Evolutionary conservation across 2,888 invertebrate genomes (phyloP), one percentile per base, ranked within the genome.

Genomic region (Lithosia quadra): DNA sequence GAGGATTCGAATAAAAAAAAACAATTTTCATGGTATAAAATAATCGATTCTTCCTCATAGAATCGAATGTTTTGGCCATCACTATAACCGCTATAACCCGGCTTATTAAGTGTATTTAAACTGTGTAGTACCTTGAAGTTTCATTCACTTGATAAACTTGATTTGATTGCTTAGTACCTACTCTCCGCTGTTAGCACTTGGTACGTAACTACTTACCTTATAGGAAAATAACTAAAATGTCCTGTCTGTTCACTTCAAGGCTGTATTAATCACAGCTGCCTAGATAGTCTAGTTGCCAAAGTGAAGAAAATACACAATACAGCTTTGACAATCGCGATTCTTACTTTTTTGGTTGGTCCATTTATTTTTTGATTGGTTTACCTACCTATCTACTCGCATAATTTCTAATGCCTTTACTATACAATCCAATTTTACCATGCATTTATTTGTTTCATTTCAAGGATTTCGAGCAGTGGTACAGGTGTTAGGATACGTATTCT

Each of bases 401-500:
- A 28, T 49, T 3, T 49, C 49, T 49, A n/a, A 49, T 49, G 9
- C 34, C 33, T 58, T n/a, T 15, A 33, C 57, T 28, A 28, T 13
- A 49, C n/a, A n/a, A 18, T 18, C 9, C n/a, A 9, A n/a, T 34
- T n/a, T n/a, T 1, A 34, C 5, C 34, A 60, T 66, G 59, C 49
- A 39, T 66, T 33, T 59, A 34, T 60, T 68, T n/a, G 63, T 63
- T 1, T 55, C 59, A 21, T 76, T 81, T 72, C 86, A 81, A 79
- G 83, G 83, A 36, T 77, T 83, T 55, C 80, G 84, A 33, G 75
- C 80, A 34, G 73, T 91, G 3, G 78, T 85, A 43, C 88, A 87
- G 61, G 82, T 88, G 9, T 73, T 92, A 58, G 86, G 88, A 67
- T 86, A 88, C 82, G 85, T 87, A 22, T 64, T 88, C 69, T 90